Evolutionary conservation across 2,113 vertebrate genomes (phyloP).

Genomic region (Pampusana beccarii): DNA sequence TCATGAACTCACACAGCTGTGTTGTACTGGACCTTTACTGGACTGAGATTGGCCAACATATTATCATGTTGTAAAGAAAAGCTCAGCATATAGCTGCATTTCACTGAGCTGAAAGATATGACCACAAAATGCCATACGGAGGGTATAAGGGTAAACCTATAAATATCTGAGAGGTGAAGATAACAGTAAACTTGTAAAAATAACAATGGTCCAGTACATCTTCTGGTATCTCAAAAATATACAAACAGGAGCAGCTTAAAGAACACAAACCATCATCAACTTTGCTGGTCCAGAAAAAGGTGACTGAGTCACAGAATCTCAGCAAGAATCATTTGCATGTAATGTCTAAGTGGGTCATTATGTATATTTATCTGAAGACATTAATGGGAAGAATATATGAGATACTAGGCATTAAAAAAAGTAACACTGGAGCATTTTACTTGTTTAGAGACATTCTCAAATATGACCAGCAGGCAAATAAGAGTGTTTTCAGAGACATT

Average conservation of each 20-base stretch:
- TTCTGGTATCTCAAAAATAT: background rate
- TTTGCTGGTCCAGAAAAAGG: background rate
- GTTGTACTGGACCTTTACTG: background rate
- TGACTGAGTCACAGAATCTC: background rate
- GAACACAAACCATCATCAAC: background rate
- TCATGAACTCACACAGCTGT: background rate
- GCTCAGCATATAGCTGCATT: background rate
- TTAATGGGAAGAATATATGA: background rate
- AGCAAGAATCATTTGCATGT: background rate
- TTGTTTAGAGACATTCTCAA: constrained; percentile 29
- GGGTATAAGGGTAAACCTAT: background rate
- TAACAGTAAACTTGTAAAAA: background rate
- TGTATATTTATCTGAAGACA: background rate
- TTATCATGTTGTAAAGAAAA: background rate
- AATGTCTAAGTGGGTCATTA: background rate
- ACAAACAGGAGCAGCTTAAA: background rate
- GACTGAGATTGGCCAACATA: background rate
- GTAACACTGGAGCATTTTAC: background rate
- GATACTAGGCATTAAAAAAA: constrained; percentile 3
- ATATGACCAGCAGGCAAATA: constrained; percentile 37
- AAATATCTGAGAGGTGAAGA: background rate
- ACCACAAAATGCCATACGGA: background rate
- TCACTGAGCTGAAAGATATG: background rate
- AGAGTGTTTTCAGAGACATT: constrained; percentile 20
- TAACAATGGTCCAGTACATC: background rate